Base-by-base conservation (phyloP, 1,140 invertebrate species). In the Rhagoletis zephyria region DNA sequence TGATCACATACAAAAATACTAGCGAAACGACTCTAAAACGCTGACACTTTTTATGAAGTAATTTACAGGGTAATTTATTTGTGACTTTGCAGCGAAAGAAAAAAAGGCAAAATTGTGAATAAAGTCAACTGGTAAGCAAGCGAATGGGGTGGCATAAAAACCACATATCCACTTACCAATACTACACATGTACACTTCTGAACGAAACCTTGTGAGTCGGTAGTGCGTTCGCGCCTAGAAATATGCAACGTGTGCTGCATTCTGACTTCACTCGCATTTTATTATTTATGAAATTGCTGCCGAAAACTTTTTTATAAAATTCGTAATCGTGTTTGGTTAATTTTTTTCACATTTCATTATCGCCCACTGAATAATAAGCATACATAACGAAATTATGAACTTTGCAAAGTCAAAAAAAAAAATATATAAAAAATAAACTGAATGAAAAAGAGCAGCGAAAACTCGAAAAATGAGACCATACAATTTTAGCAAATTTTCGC, bases 11-110 rank as follows among this genome's bases (percentile, higher is more conserved):
- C n/a, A n/a, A n/a, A n/a, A n/a, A n/a, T 74, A 74, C 67, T 42
- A 74, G 67, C 67, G 67, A 74, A 74, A 4, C 42, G 67, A 56
- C 74, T 56, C 48, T 51, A 81, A 81, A 81, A 56, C n/a, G 64
- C 86, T 67, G 61, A 87, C 61, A 45, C 63, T 87, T 87, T 67
- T 87, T 87, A 87, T 87, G 63, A 87, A 51, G 63, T 64, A 67
- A 87, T 67, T 87, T 87, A 87, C 42, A 51, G 59, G 40, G 64
- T 87, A 42, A 87, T 87, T 87, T 87, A 67, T 87, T 67, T 59
- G 85, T 61, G 48, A 51, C 74, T 81, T 81, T 56, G 19, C 16
- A 19, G 48, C 64, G 16, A 67, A 67, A 56, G 40, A 30, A 19
- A 67, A 67, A 10, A 30, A 30, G 30, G 6, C n/a, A 67, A 67